Percentiles rank a stretch among this genome's conserved stretches.
Conservation (phyloP, 2,797 vertebrate species). For the Chrysocyon brachyurus region DNA sequence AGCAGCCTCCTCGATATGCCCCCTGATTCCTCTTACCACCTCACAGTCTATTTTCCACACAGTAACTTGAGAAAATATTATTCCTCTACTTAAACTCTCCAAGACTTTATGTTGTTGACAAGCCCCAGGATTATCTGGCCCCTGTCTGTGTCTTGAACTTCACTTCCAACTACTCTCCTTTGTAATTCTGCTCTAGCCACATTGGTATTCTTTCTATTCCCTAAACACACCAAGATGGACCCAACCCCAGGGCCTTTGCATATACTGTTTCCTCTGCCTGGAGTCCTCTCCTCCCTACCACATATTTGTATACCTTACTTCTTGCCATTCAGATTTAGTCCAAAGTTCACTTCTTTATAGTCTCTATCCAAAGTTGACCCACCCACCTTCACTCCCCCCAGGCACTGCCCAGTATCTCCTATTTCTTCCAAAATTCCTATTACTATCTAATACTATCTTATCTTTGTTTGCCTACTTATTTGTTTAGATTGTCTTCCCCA, state of each 20-base stretch:
- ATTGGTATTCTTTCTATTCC: not conserved
- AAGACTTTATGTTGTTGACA: not conserved
- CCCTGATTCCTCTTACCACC: not conserved
- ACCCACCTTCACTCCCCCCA: not conserved
- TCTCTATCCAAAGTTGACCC: not conserved
- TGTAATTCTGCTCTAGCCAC: not conserved
- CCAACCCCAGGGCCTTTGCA: slow-evolving; percentile 30
- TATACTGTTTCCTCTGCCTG: not conserved
- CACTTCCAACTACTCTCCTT: not conserved
- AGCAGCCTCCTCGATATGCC: not conserved
- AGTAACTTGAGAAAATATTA: not conserved
- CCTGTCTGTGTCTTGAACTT: not conserved
- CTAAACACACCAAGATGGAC: not conserved
- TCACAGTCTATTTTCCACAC: not conserved
- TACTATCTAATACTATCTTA: not conserved
- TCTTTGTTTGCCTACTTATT: not conserved
- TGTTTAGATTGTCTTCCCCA: not conserved
- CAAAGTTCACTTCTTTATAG: not conserved
- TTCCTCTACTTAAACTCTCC: not conserved
- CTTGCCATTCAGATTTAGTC: not conserved
- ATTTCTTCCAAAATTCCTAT: not conserved
- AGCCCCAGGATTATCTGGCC: not conserved
- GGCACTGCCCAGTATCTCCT: not conserved
- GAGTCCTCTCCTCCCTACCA: not conserved
- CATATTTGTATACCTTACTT: not conserved